These are phyloP conservation scores for Drosophila mettleri DNA, from an alignment of 2,888 invertebrate species.

Conservation along the genomic window DNA sequence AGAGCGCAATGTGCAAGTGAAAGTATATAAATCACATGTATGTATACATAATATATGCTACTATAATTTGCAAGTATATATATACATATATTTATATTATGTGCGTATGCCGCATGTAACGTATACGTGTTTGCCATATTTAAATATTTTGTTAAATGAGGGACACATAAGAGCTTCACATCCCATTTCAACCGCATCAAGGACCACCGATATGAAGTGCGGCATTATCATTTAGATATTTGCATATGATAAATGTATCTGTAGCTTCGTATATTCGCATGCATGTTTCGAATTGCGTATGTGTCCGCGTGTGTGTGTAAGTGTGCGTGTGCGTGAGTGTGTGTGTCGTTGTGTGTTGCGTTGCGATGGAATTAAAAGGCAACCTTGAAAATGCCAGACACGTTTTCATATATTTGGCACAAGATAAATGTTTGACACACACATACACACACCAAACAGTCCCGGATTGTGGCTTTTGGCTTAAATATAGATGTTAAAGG, in stretches of 20 bases:
- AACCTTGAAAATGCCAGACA: conserved; percentile 78
- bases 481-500: conserved; percentile 43
- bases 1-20: conserved; percentile 51
- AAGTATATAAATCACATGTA: conserved; percentile 65
- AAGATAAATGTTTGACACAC: conserved; percentile 52
- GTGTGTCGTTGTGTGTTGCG: conserved; percentile 15
- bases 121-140: conserved; percentile 67
- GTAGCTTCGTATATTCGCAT: conserved; percentile 10
- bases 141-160: conserved; percentile 66
- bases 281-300: conserved; percentile 17
- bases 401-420: conserved; percentile 56
- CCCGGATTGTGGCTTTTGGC: conserved; percentile 22
- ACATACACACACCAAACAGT: conserved; percentile 20
- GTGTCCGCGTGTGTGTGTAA: conserved; percentile 27
- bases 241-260: conserved; percentile 53
- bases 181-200: conserved; percentile 52
- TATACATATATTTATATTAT: conserved; percentile 6
- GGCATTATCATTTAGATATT: conserved; percentile 73
- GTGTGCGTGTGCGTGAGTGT: too few species aligned
- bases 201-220: conserved; percentile 69
- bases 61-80: conserved; percentile 6
- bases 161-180: conserved; percentile 47
- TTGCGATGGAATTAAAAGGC: conserved; percentile 62
- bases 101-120: conserved; percentile 30
- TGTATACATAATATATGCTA: conserved; percentile 8